A percentile compares a stretch with the other conserved stretches of the same genome.
Evolutionary conservation across 92 coral and sea anemone species (phyloP).

Genomic region (Porites cylindrica): DNA sequence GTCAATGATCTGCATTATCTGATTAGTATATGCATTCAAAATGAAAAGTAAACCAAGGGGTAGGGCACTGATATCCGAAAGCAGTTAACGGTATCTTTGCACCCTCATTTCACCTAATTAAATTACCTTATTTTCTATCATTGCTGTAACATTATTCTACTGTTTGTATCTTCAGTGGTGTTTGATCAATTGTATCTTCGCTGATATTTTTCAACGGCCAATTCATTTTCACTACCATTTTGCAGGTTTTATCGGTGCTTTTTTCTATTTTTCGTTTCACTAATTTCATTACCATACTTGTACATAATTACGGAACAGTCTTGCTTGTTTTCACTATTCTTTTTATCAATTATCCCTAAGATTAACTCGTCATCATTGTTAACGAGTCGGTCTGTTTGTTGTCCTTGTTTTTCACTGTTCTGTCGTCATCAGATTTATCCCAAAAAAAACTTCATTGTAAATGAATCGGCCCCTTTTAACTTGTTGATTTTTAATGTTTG

Average conservation of each 20-base stretch:
- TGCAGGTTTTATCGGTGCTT: background rate
- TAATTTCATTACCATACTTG: background rate
- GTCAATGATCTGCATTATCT: background rate
- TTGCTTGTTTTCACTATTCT: background rate
- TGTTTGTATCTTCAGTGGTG: no score
- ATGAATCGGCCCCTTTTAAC: no score
- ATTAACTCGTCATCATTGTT: background rate
- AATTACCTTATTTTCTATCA: no score
- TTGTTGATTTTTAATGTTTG: no score
- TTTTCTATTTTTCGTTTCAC: background rate
- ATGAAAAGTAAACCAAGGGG: background rate
- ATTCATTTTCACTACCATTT: background rate
- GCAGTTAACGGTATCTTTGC: background rate
- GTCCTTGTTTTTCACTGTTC: no score
- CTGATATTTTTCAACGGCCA: background rate
- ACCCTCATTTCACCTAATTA: background rate
- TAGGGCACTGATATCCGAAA: no score
- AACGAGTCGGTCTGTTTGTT: no score
- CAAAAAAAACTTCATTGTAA: no score
- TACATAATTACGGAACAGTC: background rate
- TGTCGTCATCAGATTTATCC: no score
- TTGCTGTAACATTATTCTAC: no score
- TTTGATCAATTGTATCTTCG: background rate
- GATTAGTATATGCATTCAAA: background rate
- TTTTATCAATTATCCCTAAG: background rate